Percentiles rank a stretch among this genome's conserved stretches.
Evolutionary conservation across 2,888 invertebrate species (phyloP).

Genomic region (Isotomurus palustris): DNA sequence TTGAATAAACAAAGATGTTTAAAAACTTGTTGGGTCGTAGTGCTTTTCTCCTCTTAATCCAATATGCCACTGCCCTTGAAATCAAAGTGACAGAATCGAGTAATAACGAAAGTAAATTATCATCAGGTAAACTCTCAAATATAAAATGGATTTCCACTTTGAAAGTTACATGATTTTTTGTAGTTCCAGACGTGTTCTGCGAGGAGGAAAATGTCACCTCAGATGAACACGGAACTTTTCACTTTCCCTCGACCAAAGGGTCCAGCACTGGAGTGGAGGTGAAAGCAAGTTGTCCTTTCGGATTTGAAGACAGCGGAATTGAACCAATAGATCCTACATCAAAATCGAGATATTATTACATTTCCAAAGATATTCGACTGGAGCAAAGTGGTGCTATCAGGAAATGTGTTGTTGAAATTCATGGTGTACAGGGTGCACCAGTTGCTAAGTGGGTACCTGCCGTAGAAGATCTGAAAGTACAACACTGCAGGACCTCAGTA

Average conservation of each 20-base stretch:
- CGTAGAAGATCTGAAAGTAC: not conserved
- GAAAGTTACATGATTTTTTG: too few species aligned
- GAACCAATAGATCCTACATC: slow-evolving; percentile 2
- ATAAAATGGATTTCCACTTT: too few species aligned
- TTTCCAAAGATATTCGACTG: not conserved
- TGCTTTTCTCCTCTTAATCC: too few species aligned
- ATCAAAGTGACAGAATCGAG: too few species aligned
- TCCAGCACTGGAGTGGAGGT: slow-evolving; percentile 1
- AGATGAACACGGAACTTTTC: slow-evolving; percentile 8
- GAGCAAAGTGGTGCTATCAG: slow-evolving; percentile 22
- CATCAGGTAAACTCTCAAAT: too few species aligned
- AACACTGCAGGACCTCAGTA: slow-evolving; percentile 8
- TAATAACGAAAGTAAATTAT: too few species aligned
- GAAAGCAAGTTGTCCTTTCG: slow-evolving; percentile 18
- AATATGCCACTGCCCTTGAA: too few species aligned
- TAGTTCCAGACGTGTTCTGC: too few species aligned
- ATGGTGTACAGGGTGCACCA: not conserved
- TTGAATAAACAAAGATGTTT: too few species aligned
- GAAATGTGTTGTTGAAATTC: slow-evolving; percentile 12
- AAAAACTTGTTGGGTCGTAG: too few species aligned
- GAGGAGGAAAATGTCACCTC: not conserved
- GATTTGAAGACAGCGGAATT: slow-evolving; percentile 20
- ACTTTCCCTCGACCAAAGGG: slow-evolving; percentile 20
- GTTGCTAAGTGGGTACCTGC: not conserved
- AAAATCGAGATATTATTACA: not conserved